Base-by-base conservation (phyloP, 1,140 invertebrate species). In the Drosophila arizonae region DNA sequence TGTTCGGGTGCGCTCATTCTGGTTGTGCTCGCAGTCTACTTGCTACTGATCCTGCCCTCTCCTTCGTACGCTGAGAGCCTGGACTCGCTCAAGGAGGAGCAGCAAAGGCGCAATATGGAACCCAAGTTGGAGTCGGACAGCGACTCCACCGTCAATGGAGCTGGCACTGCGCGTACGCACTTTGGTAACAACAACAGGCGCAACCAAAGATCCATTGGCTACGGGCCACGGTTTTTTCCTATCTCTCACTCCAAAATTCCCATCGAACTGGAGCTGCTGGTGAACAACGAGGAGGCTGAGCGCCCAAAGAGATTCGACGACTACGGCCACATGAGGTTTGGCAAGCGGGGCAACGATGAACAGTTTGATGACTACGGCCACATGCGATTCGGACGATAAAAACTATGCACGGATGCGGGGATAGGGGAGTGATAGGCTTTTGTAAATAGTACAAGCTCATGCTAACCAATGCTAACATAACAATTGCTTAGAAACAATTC, bases 351-450 rank as follows among this genome's bases (percentile, higher is more conserved):
- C 10, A 77, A 77, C n/a, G 90, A 92, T 58, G 91, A 93, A 64
- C 80, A 93, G 41, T 94, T 93, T 73, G 93, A 94, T 67, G 94
- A 95, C 71, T 95, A 95, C 67, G 94, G 94, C 6, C 94, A 95
- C 76, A 93, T 95, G 93, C 87, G 94, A 75, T 95, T 95, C 68
- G 94, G 94, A 21, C 67, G 76, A 24, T 72, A 55, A 61, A 54
- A 21, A n/a, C 17, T 39, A 33, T 17, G 90, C 92, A 73, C 70
- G 24, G n/a, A 52, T 52, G 9, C 33, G 43, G 48, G 64, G 58
- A 55, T 69, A 43, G 57, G 45, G 24, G 45, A 55, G 36, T 60
- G 28, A 72, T 64, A 24, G 55, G 57, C 52, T 65, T 77, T 57
- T 77, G 76, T 77, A 77, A 71, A 77, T 77, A 77, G 43, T 43